Conservation (phyloP, 2,888 invertebrate genomes). For the Drosophila siamana region DNA sequence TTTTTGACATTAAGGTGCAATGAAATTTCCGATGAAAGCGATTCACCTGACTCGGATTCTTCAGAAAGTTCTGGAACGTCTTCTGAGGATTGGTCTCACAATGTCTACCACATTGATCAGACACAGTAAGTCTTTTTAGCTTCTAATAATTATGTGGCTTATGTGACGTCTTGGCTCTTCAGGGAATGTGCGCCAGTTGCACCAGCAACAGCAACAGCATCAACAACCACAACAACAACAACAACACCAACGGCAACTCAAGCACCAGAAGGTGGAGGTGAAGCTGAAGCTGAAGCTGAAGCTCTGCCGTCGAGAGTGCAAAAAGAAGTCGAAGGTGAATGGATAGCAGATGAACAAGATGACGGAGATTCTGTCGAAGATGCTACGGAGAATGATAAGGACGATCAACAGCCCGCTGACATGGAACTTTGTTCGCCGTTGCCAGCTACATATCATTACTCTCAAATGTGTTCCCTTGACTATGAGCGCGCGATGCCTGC, state of each 20-base stretch:
- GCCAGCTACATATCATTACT: background rate
- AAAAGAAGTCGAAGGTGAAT: background rate
- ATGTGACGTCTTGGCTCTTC: background rate
- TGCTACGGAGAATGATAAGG: background rate
- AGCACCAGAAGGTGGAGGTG: background rate
- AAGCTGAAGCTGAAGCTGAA: no score
- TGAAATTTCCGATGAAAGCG: background rate
- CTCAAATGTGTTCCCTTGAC: background rate
- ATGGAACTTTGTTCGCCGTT: background rate
- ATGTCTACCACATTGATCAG: conserved; percentile 32
- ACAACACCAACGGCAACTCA: no score
- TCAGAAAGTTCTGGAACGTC: background rate
- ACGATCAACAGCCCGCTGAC: background rate
- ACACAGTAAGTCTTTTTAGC: conserved; percentile 40
- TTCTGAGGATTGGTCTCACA: conserved; percentile 52
- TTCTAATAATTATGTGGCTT: no score
- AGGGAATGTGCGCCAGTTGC: background rate
- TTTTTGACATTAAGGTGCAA: no score
- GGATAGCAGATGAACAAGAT: background rate
- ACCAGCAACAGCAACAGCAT: no score
- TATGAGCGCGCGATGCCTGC: background rate
- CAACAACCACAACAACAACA: no score
- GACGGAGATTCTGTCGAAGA: background rate
- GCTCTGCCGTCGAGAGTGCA: no score
- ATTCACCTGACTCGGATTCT: background rate